phyloP scores from a whole-genome alignment of 2,113 vertebrate genomes.

The Sakesphorus luctuosus region DNA sequence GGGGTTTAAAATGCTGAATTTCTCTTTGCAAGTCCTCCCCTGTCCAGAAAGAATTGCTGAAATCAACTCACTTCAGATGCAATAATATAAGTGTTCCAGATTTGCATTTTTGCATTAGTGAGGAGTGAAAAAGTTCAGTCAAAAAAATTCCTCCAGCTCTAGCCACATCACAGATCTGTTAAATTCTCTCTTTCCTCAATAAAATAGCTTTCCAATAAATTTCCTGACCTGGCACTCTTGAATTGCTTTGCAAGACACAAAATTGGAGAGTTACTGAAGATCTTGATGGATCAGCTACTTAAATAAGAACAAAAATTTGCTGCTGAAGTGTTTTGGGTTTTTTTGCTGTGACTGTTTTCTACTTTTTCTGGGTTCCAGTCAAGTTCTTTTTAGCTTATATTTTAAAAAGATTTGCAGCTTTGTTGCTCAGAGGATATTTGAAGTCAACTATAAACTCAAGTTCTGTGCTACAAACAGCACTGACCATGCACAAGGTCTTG shows the following conservation, averaged over 20 bases:
- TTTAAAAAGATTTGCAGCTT: not conserved
- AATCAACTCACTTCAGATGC: not conserved
- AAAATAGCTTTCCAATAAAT: not conserved
- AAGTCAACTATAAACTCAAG: fast-evolving
- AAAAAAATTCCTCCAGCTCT: not conserved
- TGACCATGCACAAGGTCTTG: not conserved
- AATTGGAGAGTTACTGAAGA: not conserved
- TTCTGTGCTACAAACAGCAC: not conserved
- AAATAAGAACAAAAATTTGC: not conserved
- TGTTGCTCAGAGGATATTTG: not conserved
- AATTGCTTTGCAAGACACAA: not conserved
- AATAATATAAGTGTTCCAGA: not conserved
- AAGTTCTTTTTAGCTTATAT: not conserved
- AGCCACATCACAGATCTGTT: not conserved
- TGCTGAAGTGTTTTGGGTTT: fast-evolving
- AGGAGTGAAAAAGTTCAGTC: not conserved
- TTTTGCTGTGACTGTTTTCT: not conserved
- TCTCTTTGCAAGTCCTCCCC: not conserved
- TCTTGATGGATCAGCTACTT: not conserved
- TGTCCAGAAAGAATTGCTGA: not conserved
- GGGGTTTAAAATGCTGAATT: not conserved
- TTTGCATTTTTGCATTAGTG: not conserved
- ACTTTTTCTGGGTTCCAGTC: not conserved
- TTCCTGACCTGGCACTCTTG: not conserved
- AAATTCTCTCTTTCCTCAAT: not conserved